These are phyloP conservation scores for Lasioglossum zephyrum DNA, from an alignment of 2,888 invertebrate species.

Conservation along the genomic window DNA sequence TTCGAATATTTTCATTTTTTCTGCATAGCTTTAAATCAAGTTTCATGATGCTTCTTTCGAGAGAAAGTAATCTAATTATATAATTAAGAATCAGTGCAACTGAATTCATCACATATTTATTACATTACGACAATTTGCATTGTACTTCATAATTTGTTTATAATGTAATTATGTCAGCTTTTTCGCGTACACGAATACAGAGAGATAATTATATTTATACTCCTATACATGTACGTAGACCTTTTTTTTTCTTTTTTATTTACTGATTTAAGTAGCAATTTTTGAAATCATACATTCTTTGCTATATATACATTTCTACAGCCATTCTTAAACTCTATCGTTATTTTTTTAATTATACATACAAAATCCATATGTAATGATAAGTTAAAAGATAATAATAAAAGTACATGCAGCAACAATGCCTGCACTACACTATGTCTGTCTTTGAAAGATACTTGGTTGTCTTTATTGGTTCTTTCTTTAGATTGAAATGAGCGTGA, in stretches of 20 bases:
- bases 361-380: constrained; percentile 67
- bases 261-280: constrained; percentile 58
- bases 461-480: not conserved
- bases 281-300: constrained; percentile 62
- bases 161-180: constrained; percentile 62
- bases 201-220: constrained; percentile 61
- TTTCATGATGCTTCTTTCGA: constrained; percentile 43
- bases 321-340: constrained; percentile 65
- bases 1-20: constrained; percentile 12
- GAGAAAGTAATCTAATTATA: constrained; percentile 21
- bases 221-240: constrained; percentile 38
- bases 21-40: constrained; percentile 1
- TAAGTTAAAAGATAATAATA: constrained; percentile 59
- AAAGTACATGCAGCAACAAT: constrained; percentile 67
- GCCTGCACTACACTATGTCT: constrained; percentile 53
- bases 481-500: not conserved
- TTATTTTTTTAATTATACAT: constrained; percentile 71
- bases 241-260: constrained; percentile 60
- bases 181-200: constrained; percentile 21
- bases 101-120: constrained; percentile 56
- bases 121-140: constrained; percentile 50
- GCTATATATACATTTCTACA: constrained; percentile 67
- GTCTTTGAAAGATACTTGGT: constrained; percentile 26
- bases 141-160: constrained; percentile 65
- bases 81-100: constrained; percentile 31